Evolutionary conservation across 64 coral and sea anemone genomes (phyloP).

Genomic region (Porites lutea): DNA sequence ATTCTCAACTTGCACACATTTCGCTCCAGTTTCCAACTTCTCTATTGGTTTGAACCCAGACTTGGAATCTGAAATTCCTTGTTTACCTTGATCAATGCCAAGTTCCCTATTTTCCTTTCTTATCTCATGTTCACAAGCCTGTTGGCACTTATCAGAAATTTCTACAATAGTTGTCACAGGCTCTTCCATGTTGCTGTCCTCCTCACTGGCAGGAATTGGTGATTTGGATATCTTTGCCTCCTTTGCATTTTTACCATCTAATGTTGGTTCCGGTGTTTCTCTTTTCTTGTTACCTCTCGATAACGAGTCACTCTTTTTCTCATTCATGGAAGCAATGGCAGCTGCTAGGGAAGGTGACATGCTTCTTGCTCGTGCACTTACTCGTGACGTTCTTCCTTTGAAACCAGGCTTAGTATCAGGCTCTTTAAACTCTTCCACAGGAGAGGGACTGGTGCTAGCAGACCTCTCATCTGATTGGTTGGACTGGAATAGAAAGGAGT

Average conservation of each 20-base stretch:
- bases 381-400: constrained; percentile 64
- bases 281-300: constrained; percentile 51
- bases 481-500: constrained; percentile 20
- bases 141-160: constrained; percentile 31
- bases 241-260: constrained; percentile 13
- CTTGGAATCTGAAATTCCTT: neutral
- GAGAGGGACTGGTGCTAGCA: constrained; percentile 88
- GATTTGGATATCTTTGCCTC: constrained; percentile 54
- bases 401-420: constrained; percentile 73
- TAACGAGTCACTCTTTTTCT: constrained; percentile 21
- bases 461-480: constrained; percentile 87
- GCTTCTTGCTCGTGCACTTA: constrained; percentile 63
- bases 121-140: constrained; percentile 42
- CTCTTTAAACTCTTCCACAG: constrained; percentile 94
- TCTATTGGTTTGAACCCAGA: constrained; percentile 5
- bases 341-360: constrained; percentile 66
- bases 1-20: neutral
- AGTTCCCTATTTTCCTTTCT: neutral
- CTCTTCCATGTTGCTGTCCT: constrained; percentile 21
- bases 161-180: constrained; percentile 6
- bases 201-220: constrained; percentile 56
- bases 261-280: constrained; percentile 30
- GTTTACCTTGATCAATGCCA: constrained; percentile 4
- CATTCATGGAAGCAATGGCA: constrained; percentile 51
- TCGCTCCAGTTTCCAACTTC: neutral